These are phyloP conservation scores for Drosophila recens DNA, from an alignment of 2,888 invertebrate genomes.

Conservation along the genomic window DNA sequence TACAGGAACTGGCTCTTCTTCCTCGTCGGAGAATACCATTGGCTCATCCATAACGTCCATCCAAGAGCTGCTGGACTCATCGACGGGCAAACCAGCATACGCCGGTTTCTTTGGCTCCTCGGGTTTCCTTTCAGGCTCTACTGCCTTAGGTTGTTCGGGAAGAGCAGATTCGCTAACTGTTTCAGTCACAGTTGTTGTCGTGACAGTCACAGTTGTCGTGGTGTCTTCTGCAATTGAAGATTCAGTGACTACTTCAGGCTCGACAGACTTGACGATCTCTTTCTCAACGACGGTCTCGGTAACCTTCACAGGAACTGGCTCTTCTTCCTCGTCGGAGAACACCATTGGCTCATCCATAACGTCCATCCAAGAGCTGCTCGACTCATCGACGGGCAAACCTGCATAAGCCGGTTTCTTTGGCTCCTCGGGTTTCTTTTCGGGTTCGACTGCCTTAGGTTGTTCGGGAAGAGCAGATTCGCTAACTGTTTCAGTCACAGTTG, in stretches of 20 bases:
- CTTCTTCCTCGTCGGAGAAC: slow-evolving; percentile 72
- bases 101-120: slow-evolving; percentile 73
- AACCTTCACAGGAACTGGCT: background rate
- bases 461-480: background rate
- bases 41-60: slow-evolving; percentile 83
- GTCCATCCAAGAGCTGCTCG: slow-evolving; percentile 75
- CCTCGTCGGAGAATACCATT: slow-evolving; percentile 79
- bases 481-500: slow-evolving; percentile 15
- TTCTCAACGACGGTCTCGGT: background rate
- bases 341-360: slow-evolving; percentile 83
- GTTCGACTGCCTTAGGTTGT: slow-evolving; percentile 11
- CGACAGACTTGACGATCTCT: background rate
- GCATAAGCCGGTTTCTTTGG: slow-evolving; percentile 72
- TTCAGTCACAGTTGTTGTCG: slow-evolving; percentile 3
- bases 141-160: slow-evolving; percentile 7
- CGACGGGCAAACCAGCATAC: slow-evolving; percentile 71
- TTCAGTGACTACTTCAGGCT: background rate
- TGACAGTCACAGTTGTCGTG: background rate
- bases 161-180: slow-evolving; percentile 10
- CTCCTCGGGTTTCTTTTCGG: slow-evolving; percentile 34
- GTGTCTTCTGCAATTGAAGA: background rate
- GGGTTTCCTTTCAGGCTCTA: slow-evolving; percentile 54
- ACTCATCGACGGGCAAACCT: slow-evolving; percentile 73
- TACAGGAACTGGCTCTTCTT: slow-evolving; percentile 8
- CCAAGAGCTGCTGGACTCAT: slow-evolving; percentile 59